Evolutionary conservation across 2,113 vertebrate species (phyloP), one percentile per base, ranked within the genome.

Genomic region (Halichoeres trimaculatus): DNA sequence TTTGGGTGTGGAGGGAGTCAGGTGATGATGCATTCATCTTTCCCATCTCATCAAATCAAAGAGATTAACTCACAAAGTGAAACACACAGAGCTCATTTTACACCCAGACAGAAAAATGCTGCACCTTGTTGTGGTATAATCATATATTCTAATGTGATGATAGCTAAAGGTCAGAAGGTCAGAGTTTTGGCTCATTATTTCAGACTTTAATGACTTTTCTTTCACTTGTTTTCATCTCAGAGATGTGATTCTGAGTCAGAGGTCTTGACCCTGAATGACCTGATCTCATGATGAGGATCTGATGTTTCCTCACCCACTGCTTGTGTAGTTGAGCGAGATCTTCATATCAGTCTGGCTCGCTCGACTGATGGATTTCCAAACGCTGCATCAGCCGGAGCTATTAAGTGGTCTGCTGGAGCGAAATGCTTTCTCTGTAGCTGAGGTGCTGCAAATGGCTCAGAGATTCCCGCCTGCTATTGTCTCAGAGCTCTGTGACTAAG

Each of bases 331-430:
- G 59, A 85, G 78, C 83, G 54, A 30, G 65, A 84, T 58, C 73
- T 77, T 90, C 81, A 76, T 90, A 78, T 88, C 72, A 48, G 58
- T 81, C 80, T 81, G 87, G 84, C 65, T 70, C 66, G 14, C 69
- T 74, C 82, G 79, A 91, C 89, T 85, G 83, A 88, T 79, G 84
- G 86, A 88, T 92, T 89, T 90, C 73, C 83, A 88, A 87, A 85
- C 72, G 81, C 74, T 77, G 88, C 76, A 81, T 92, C 80, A 68
- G 86, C 85, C 88, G 78, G 85, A 84, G 88, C 85, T 90, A 92
- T 93, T 91, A 92, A 91, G 87, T 85, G 90, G 85, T 88, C 85
- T 87, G 88, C 87, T 91, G 89, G 87, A 93, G 91, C 82, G 78
- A 90, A 92, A 92, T 89, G 84, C 83, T 79, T 92, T 88, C 54